Evolutionary conservation across 2,113 vertebrate genomes (phyloP), one percentile per base, ranked within the genome.

Genomic region (Sander lucioperca): DNA sequence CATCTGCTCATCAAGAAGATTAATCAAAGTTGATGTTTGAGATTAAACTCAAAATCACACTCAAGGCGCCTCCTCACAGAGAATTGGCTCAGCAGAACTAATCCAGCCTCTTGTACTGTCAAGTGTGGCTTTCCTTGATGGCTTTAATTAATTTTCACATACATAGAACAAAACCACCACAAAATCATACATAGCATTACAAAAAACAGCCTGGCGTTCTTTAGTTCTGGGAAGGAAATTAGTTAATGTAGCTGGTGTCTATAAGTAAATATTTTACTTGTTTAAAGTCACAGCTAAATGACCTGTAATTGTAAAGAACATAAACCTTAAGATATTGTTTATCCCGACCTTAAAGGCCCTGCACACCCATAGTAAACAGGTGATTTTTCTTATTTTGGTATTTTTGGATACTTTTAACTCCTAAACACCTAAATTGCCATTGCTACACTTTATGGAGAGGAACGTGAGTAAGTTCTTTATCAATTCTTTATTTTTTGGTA

Each of bases 11-110:
- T 65, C 53, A 47, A 21, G 57, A 62, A 23, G 54, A 70, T 4
- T 63, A 69, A 87, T 91, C 84, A 82, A 53, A 80, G 76, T 13
- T 33, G 76, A 87, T 77, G 64, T 68, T 69, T 63, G 79, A 62
- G 79, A 82, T 72, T 79, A 33, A 81, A 45, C 65, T 81, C 23
- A 12, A n/a, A 80, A 67, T 83, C 66, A 39, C 64, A 58, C 27
- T 64, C 16, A 6, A 6, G 68, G 74, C 30, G 23, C 56, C 51
- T 69, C 77, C 47, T 65, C 51, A 47, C 63, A 56, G 53, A 36
- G 36, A 65, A 63, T 79, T 5, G 54, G 33, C 51, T 51, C 64
- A 10, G 45, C 64, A 62, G 53, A 78, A 45, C 36, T 58, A 79
- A 75, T 76, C 71, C 56, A 14, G 30, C 48, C 1, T 27, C 66